These are phyloP conservation scores for Apantesis nais DNA, from an alignment of 2,888 invertebrate genomes.

Conservation along the genomic window DNA sequence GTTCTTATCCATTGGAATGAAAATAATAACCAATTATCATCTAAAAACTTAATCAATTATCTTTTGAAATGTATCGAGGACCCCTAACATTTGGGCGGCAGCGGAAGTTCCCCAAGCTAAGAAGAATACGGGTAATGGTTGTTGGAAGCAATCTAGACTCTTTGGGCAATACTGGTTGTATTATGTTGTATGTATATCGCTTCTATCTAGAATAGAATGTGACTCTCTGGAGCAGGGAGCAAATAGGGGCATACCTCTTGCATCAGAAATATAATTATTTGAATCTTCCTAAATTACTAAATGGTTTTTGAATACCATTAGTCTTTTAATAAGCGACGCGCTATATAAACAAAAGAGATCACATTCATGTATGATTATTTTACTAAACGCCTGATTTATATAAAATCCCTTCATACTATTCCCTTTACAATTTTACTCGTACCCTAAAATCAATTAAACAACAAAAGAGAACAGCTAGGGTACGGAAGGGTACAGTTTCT, in stretches of 20 bases:
- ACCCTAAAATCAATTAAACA: constrained; percentile 48
- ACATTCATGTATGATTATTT: constrained; percentile 7
- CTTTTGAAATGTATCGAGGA: no score
- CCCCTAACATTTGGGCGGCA: no score
- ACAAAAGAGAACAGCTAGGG: constrained; percentile 42
- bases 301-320: neutral
- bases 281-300: neutral
- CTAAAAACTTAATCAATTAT: neutral
- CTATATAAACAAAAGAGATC: constrained; percentile 1
- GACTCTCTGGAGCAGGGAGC: no score
- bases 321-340: neutral
- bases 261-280: neutral
- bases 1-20: no score
- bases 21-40: no score
- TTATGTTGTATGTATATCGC: no score
- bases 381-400: constrained; percentile 22
- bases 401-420: constrained; percentile 28
- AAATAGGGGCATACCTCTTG: no score
- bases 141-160: no score
- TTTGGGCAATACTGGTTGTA: no score
- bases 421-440: constrained; percentile 35
- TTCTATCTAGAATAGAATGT: neutral
- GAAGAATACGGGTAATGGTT: no score
- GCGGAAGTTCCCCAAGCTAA: no score
- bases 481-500: constrained; percentile 44